Percentiles rank a stretch among this genome's conserved stretches.
These are phyloP conservation scores for Antigone vipio DNA, from an alignment of 2,113 vertebrate species.

Conservation along the genomic window DNA sequence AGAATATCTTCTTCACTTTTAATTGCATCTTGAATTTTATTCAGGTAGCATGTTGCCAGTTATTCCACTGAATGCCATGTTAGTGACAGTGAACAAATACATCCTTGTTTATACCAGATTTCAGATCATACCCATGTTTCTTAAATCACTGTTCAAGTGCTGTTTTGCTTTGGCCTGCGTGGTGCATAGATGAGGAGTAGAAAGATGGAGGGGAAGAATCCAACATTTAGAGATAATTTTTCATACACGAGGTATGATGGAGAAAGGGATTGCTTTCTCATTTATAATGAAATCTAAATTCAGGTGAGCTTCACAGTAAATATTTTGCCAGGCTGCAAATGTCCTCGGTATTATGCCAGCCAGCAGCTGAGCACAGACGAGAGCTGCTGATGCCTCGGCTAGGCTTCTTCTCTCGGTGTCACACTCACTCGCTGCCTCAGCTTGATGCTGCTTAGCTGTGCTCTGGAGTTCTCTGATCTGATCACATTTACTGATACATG, in stretches of 20 bases:
- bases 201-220: background rate
- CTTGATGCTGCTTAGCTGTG: background rate
- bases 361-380: background rate
- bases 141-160: background rate
- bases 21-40: background rate
- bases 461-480: background rate
- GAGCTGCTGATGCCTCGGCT: background rate
- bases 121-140: background rate
- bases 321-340: background rate
- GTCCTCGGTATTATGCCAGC: background rate
- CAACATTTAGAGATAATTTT: background rate
- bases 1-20: background rate
- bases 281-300: constrained; percentile 20
- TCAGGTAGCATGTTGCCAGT: background rate
- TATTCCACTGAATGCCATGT: background rate
- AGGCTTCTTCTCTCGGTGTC: background rate
- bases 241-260: background rate
- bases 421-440: background rate
- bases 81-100: background rate
- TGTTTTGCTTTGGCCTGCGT: background rate
- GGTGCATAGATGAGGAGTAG: background rate
- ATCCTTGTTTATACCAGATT: background rate
- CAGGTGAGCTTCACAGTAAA: background rate
- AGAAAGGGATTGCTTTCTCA: background rate
- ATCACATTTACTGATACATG: background rate